A percentile compares a stretch with the other conserved stretches of the same genome.
Evolutionary conservation across 64 coral and sea anemone species (phyloP).

Genomic region (Exaiptasia diaphana): DNA sequence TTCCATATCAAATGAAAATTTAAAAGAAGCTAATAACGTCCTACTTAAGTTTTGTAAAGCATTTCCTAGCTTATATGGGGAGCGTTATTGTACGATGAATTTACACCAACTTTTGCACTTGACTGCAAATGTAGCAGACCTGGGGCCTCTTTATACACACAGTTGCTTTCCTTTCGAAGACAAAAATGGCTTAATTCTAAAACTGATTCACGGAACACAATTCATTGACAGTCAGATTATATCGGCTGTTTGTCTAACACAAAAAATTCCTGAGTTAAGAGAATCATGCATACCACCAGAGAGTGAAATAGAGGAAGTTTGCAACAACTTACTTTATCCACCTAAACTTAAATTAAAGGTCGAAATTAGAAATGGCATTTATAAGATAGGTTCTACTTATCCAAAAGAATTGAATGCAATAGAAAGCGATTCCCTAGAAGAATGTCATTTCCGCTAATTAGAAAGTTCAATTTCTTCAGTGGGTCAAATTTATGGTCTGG

Average conservation of each 20-base stretch:
- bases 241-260: constrained; percentile 27
- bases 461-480: constrained; percentile 29
- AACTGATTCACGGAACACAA: constrained; percentile 53
- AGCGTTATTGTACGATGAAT: constrained; percentile 11
- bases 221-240: constrained; percentile 51
- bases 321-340: not conserved
- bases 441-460: not conserved
- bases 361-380: constrained; percentile 6
- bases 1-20: not conserved
- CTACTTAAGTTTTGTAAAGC: not conserved
- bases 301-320: not conserved
- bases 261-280: constrained; percentile 24
- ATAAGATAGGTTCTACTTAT: not conserved
- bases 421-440: constrained; percentile 2
- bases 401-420: not conserved
- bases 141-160: constrained; percentile 20
- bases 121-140: not conserved
- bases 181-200: constrained; percentile 59
- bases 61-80: constrained; percentile 11
- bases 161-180: constrained; percentile 26
- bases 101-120: constrained; percentile 22
- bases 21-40: not conserved
- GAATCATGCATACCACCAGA: not conserved
- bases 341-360: not conserved
- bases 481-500: constrained; percentile 27